Base-by-base conservation (phyloP, 35 echinoderm and acorn worm genomes). In the Apostichopus japonicus region DNA sequence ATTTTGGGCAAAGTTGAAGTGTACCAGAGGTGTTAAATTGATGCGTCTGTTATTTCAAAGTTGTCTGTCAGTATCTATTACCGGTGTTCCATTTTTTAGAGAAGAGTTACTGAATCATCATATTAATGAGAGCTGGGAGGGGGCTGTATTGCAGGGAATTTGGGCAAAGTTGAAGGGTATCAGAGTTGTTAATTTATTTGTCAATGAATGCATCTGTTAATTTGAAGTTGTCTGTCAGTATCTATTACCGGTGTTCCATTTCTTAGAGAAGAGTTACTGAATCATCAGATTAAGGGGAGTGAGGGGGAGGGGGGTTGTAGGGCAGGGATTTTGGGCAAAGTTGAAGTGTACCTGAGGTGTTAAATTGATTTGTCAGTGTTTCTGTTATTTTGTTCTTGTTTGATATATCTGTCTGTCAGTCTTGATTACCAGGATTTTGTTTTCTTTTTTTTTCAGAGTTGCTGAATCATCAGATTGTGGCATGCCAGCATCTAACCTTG, bases 401-500 rank as follows among this genome's bases (percentile, higher is more conserved):
- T 84, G 77, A 8, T 17, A 78, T 78, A 11, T 10, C 77, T 24
- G 17, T 53, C 7, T 24, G 27, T 33, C 27, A 33, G 27, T 33
- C 27, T 10, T 84, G 1, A 56, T 9, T 10, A 84, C 21, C 14
- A 90, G 19, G 33, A 55, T 23, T 72, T 75, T 33, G 4, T 93
- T 65, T 62, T 72, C 84, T 13, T 54, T 62, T 87, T 87, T 33
- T 90, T 88, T 11, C 10, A 97, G 93, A 79, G 95, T 97, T 11
- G 65, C 92, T 14, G 93, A 96, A 86, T 84, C 86, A 63, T 56
- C 81, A 6, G 88, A 79, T 1, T 96, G 95, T 56, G 89, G 94
- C 62, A 99, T 96, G 97, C 92, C 92, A 15, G 91, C 86, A 1
- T 71, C 88, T 22, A 99, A 99, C 79, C 93, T 99, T 55, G 90